Conservation (phyloP, 2,888 invertebrate genomes). For the Agonopterix arenella region DNA sequence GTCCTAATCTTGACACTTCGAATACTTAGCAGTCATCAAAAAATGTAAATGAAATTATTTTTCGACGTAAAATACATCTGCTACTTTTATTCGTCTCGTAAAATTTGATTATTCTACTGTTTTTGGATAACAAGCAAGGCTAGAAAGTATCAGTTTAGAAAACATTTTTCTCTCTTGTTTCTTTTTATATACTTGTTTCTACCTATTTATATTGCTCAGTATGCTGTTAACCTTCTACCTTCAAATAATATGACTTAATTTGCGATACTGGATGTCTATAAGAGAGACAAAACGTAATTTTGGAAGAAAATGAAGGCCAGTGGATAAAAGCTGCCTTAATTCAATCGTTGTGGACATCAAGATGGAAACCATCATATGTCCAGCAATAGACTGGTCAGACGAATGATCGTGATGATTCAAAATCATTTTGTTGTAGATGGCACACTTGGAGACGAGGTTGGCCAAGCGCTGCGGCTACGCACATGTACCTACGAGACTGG, state of each 20-base stretch:
- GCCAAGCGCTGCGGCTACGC: conserved; percentile 60
- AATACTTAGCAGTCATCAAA: not conserved
- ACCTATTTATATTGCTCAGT: not conserved
- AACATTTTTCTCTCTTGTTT: not conserved
- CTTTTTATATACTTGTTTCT: not conserved
- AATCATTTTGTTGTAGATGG: conserved; percentile 42
- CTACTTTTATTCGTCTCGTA: not conserved
- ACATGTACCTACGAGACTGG: conserved; percentile 69
- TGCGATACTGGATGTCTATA: too few relatives aligned
- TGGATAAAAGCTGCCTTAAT: too few relatives aligned
- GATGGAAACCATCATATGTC: too few relatives aligned
- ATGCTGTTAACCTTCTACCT: too few relatives aligned
- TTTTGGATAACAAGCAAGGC: not conserved
- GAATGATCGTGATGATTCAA: not conserved
- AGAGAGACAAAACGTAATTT: too few relatives aligned
- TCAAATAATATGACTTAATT: too few relatives aligned
- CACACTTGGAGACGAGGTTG: conserved; percentile 67
- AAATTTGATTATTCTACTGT: not conserved
- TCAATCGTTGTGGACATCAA: too few relatives aligned
- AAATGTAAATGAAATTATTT: conserved; percentile 1
- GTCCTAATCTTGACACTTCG: not conserved
- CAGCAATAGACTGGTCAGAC: not conserved
- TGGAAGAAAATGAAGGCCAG: too few relatives aligned
- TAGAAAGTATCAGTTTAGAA: not conserved
- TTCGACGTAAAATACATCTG: not conserved